Evolutionary conservation across 2,113 vertebrate genomes (phyloP).

Genomic region (Callipepla californica): DNA sequence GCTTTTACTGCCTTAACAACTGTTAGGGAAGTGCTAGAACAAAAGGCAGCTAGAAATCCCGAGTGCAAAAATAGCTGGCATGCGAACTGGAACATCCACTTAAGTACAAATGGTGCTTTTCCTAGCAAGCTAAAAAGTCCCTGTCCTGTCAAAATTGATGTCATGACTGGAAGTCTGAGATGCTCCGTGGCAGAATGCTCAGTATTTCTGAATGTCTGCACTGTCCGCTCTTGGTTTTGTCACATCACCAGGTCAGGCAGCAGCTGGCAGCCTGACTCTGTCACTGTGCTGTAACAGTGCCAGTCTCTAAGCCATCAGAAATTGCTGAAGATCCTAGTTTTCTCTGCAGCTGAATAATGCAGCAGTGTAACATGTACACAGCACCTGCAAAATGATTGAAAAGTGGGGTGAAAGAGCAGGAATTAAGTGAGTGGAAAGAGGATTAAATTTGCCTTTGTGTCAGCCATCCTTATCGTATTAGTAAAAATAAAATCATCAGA

Average conservation of each 20-base stretch:
- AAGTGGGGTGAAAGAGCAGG: neutral
- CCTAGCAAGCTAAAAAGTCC: neutral
- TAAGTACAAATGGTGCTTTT: neutral
- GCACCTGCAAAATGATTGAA: neutral
- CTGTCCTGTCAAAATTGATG: neutral
- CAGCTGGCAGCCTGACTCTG: neutral
- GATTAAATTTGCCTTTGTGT: neutral
- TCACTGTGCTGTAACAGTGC: neutral
- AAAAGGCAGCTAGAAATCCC: neutral
- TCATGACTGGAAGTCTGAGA: neutral
- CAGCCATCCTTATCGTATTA: neutral
- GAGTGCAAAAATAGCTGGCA: neutral
- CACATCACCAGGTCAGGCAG: neutral
- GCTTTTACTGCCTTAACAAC: neutral
- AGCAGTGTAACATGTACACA: neutral
- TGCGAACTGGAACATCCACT: neutral
- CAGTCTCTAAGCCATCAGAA: neutral
- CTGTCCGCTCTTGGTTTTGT: neutral
- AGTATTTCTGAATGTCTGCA: neutral
- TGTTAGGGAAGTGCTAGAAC: neutral
- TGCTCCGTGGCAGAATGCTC: neutral
- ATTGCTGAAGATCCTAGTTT: neutral
- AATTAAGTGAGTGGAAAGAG: neutral
- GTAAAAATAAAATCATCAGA: conserved; percentile 3
- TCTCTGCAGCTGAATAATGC: neutral